Conservation (phyloP, 1,140 invertebrate species). For the Bombus superbus region DNA sequence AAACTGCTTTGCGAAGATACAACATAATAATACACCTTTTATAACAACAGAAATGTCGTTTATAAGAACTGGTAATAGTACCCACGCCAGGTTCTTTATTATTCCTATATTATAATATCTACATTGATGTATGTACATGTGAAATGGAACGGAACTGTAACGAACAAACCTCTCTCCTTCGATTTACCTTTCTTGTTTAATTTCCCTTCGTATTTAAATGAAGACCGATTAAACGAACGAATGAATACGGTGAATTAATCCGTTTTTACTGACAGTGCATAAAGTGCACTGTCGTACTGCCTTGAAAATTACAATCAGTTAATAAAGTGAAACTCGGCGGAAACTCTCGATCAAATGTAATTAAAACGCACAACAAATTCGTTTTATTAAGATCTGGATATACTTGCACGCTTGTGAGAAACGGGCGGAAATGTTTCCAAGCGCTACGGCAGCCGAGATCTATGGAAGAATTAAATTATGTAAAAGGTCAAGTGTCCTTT, state of each 20-base stretch:
- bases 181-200: neutral
- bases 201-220: neutral
- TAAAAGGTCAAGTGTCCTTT: slow-evolving; percentile 31
- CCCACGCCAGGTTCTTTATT: too few species aligned
- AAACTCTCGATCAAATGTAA: neutral
- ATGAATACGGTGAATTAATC: too few species aligned
- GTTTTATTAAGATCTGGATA: neutral
- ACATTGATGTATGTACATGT: too few species aligned
- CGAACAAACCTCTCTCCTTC: neutral
- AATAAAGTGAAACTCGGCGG: neutral
- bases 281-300: neutral
- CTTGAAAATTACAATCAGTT: neutral
- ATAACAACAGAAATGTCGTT: too few species aligned
- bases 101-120: too few species aligned
- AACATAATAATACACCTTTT: too few species aligned
- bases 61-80: too few species aligned
- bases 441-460: neutral
- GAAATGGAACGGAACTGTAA: too few species aligned
- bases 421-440: neutral
- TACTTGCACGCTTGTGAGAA: neutral
- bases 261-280: neutral
- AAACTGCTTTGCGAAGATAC: too few species aligned
- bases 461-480: neutral
- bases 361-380: neutral
- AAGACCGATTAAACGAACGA: neutral